Conservation (phyloP, 2,888 invertebrate genomes). For the Mactromeris polynyma region DNA sequence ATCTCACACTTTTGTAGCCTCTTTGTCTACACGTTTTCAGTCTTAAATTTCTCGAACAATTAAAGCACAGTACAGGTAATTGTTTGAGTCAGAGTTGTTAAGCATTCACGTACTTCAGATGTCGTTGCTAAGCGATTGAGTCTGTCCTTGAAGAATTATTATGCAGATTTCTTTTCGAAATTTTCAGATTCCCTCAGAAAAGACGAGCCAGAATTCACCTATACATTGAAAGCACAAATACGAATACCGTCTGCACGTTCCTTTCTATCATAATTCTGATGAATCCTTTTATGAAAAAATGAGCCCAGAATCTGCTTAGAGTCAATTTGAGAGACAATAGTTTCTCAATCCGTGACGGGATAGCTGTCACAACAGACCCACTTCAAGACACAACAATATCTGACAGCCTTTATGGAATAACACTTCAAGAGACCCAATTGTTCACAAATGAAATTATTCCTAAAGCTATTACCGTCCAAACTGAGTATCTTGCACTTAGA, state of each 20-base stretch:
- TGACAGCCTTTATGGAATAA: constrained; percentile 47
- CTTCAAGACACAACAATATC: constrained; percentile 42
- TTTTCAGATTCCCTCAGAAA: not conserved
- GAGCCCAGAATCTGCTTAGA: constrained; percentile 24
- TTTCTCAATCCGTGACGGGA: constrained; percentile 34
- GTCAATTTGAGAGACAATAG: constrained; percentile 42
- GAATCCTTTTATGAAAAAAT: constrained; percentile 52
- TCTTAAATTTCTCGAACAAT: not conserved
- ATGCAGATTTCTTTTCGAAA: not conserved
- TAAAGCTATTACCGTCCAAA: constrained; percentile 52
- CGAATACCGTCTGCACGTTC: constrained; percentile 19
- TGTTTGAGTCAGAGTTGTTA: not conserved
- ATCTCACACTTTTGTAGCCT: not conserved
- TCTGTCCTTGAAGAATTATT: not conserved
- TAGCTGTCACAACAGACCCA: constrained; percentile 44
- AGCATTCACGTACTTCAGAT: not conserved
- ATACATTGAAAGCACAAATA: not conserved
- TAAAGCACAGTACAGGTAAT: not conserved
- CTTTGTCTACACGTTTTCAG: not conserved
- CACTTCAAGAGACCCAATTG: constrained; percentile 45
- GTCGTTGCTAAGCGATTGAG: not conserved
- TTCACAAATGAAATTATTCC: constrained; percentile 66
- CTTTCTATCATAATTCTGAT: constrained; percentile 10
- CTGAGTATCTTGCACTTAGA: constrained; percentile 38
- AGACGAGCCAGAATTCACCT: not conserved